phyloP scores from a whole-genome alignment of 2,113 vertebrate genomes.

The Cyprinodon variegatus region DNA sequence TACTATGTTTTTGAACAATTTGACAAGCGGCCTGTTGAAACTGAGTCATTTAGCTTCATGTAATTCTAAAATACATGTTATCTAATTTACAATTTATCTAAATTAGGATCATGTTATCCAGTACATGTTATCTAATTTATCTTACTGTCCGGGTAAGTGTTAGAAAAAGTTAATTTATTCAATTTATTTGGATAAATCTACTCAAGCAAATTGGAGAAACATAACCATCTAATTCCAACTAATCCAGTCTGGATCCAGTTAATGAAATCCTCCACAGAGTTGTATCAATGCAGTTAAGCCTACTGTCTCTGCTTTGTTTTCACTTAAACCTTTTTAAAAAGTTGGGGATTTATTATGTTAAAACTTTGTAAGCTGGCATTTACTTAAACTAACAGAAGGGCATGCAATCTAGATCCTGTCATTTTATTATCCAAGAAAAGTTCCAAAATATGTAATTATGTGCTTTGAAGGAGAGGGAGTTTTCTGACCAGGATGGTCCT shows the following conservation, averaged over 20 bases:
- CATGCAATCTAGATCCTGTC: neutral
- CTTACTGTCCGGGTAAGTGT: neutral
- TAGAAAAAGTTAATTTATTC: neutral
- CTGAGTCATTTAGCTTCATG: too few species aligned
- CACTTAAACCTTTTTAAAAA: neutral
- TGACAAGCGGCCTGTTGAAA: too few species aligned
- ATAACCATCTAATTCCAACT: neutral
- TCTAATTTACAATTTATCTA: too few species aligned
- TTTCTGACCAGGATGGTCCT: constrained; percentile 7
- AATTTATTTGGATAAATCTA: neutral
- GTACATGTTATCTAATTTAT: neutral
- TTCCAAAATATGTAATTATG: neutral
- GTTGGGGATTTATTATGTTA: neutral
- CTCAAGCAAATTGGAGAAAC: neutral
- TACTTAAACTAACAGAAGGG: neutral
- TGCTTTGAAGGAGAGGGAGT: neutral
- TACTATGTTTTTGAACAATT: too few species aligned
- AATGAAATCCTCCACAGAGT: neutral
- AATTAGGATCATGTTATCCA: too few species aligned
- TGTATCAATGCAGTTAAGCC: neutral
- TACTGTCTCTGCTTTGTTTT: neutral
- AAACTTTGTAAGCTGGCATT: neutral
- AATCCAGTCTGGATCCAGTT: neutral
- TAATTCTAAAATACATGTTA: too few species aligned
- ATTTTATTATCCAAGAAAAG: too few species aligned